phyloP scores from a whole-genome alignment of 2,113 vertebrate species.

The Labeo rohita region DNA sequence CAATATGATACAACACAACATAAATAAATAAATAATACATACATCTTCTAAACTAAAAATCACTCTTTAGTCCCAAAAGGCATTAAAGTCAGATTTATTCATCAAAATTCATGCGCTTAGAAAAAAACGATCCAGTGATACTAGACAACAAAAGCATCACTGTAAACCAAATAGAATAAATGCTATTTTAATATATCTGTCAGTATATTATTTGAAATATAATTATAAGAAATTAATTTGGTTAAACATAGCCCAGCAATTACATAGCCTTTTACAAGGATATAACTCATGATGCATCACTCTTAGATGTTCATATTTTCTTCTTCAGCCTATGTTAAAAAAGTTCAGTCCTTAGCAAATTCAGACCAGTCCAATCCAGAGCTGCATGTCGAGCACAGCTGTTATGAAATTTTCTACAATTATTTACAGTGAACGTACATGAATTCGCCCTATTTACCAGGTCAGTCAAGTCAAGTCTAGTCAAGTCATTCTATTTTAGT shows the following conservation, averaged over 20 bases:
- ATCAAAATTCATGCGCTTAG: not conserved
- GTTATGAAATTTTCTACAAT: not conserved
- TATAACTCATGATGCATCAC: too few species aligned
- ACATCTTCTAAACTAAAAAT: not conserved
- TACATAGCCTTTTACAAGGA: not conserved
- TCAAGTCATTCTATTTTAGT: not conserved
- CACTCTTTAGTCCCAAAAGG: not conserved
- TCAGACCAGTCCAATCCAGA: too few species aligned
- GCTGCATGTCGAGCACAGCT: not conserved
- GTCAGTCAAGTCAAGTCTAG: not conserved
- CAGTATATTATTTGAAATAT: not conserved
- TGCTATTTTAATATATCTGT: not conserved
- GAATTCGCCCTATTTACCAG: not conserved
- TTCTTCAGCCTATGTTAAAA: not conserved
- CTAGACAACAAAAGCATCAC: not conserved
- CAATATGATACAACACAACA: not conserved
- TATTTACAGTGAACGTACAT: not conserved
- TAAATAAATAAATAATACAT: not conserved
- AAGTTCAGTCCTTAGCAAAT: not conserved
- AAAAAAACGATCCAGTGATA: not conserved
- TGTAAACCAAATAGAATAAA: not conserved
- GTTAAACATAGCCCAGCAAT: not conserved
- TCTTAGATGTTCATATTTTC: too few species aligned
- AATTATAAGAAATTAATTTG: not conserved
- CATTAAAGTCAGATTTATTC: not conserved